Percentiles rank a stretch among this genome's conserved stretches.
Conservation (phyloP, 1,140 invertebrate species). For the Drosophila prosaltans region DNA sequence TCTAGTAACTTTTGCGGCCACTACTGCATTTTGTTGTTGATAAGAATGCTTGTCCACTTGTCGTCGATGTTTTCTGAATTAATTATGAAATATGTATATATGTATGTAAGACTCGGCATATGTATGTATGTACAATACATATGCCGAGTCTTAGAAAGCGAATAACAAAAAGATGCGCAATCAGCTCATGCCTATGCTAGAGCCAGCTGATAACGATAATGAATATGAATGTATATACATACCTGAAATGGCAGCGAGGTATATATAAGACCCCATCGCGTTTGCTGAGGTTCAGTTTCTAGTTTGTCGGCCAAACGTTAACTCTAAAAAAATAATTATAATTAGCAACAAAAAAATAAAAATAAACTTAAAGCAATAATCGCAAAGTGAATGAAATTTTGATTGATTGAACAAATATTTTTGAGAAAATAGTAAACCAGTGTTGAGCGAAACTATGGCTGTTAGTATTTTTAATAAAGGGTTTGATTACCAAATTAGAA, state of each 20-base stretch:
- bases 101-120: slow-evolving; percentile 3
- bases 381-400: neutral
- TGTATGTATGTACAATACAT: neutral
- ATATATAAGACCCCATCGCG: slow-evolving; percentile 49
- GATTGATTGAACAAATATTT: neutral
- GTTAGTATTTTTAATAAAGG: slow-evolving; percentile 45
- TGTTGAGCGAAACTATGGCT: slow-evolving; percentile 37
- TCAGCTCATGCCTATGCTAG: slow-evolving; percentile 33
- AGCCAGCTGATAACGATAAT: slow-evolving; percentile 65
- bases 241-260: slow-evolving; percentile 33
- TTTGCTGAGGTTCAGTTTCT: slow-evolving; percentile 52
- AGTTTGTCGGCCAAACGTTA: slow-evolving; percentile 30
- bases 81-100: slow-evolving; percentile 50
- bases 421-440: neutral
- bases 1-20: slow-evolving; percentile 11
- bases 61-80: slow-evolving; percentile 27
- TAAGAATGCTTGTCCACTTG: slow-evolving; percentile 21
- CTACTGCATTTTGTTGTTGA: slow-evolving; percentile 30
- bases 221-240: neutral
- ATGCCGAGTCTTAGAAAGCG: neutral
- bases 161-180: slow-evolving; percentile 18
- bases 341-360: neutral
- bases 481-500: too few relatives aligned
- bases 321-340: neutral
- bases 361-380: slow-evolving; percentile 24